Percentiles rank a stretch among this genome's conserved stretches.
Conservation (phyloP, 1,140 invertebrate genomes). For the Apis dorsata region DNA sequence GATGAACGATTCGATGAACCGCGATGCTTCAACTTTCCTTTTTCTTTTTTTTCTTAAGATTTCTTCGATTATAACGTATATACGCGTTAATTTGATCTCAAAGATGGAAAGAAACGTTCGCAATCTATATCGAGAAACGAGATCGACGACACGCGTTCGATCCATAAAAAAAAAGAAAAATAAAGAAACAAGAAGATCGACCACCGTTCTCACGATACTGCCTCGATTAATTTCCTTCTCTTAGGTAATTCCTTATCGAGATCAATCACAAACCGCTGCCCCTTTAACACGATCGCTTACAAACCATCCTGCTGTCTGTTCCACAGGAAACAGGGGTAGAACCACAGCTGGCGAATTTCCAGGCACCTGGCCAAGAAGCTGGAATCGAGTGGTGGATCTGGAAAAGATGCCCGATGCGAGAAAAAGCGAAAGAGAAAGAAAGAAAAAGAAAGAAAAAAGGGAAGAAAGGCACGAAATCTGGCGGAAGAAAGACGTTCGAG, state of each 20-base stretch:
- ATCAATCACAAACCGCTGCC: too few species aligned
- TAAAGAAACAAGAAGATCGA: not conserved
- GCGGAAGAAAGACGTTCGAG: slow-evolving; percentile 33
- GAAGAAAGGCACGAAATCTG: slow-evolving; percentile 35
- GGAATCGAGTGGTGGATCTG: slow-evolving; percentile 48
- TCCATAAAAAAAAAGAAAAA: too few species aligned
- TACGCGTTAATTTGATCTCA: too few species aligned
- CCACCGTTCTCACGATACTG: not conserved
- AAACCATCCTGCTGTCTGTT: not conserved
- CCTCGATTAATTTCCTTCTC: slow-evolving; percentile 11
- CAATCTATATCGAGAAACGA: too few species aligned
- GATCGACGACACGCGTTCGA: too few species aligned
- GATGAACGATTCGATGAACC: not conserved
- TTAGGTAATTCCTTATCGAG: too few species aligned
- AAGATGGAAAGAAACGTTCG: too few species aligned
- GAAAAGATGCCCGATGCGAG: slow-evolving; percentile 21
- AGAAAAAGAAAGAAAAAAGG: not conserved
- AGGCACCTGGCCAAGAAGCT: slow-evolving; percentile 60
- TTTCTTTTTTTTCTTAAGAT: not conserved
- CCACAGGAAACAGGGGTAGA: slow-evolving; percentile 36
- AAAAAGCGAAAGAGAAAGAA: not conserved
- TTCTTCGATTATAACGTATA: too few species aligned
- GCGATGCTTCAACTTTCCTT: not conserved
- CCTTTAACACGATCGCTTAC: not conserved
- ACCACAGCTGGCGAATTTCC: slow-evolving; percentile 66